Conservation (phyloP, 2,797 vertebrate genomes). For the Acipenser ruthenus region DNA sequence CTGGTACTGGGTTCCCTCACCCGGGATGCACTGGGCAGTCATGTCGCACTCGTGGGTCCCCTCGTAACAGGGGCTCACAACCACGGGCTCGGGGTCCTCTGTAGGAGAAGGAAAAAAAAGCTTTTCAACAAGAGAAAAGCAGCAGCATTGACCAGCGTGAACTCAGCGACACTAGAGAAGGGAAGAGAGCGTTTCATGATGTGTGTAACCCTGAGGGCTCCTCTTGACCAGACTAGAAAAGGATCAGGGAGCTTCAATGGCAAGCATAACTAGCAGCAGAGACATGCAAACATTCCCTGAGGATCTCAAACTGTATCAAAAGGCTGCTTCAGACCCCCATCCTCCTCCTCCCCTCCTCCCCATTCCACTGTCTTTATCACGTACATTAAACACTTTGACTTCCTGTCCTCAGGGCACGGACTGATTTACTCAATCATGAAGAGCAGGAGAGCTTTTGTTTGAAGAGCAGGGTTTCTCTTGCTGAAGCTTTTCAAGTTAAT, state of each 20-base stretch:
- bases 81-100: conserved; percentile 33
- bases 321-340: conserved; percentile 2
- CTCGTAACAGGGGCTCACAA: conserved; percentile 73
- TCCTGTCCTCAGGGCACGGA: conserved; percentile 41
- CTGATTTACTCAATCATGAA: conserved; percentile 45
- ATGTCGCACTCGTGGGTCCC: conserved; percentile 75
- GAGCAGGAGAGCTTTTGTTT: conserved; percentile 43
- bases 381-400: conserved; percentile 40
- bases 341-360: background rate
- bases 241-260: too few species aligned
- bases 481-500: background rate
- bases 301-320: conserved; percentile 3
- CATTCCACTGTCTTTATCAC: conserved; percentile 21
- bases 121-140: background rate
- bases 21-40: conserved; percentile 68
- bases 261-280: too few species aligned
- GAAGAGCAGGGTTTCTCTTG: conserved; percentile 28
- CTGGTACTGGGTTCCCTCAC: conserved; percentile 60
- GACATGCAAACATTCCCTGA: conserved; percentile 4
- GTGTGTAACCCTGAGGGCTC: too few species aligned
- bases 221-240: too few species aligned
- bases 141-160: background rate
- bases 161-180: background rate
- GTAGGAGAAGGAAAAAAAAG: background rate
- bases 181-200: background rate